A percentile compares a stretch with the other conserved stretches of the same genome.
These are phyloP conservation scores for Balaenoptera acutorostrata DNA, from an alignment of 2,113 vertebrate species.

Conservation along the genomic window DNA sequence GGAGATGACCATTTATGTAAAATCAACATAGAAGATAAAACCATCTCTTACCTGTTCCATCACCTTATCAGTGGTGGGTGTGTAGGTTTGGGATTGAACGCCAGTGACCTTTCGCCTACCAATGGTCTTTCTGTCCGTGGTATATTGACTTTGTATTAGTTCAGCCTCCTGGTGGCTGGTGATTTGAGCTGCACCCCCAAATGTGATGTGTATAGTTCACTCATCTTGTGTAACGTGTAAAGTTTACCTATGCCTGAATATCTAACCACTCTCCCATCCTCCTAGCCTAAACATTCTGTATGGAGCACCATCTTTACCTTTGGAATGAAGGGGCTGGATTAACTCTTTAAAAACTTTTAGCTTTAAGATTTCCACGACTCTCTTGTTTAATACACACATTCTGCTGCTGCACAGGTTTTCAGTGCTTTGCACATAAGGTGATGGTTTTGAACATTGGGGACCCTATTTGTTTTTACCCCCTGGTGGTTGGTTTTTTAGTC, in stretches of 20 bases:
- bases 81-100: not conserved
- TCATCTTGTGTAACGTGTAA: not conserved
- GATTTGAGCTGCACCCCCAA: not conserved
- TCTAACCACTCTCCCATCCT: not conserved
- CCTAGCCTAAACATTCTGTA: not conserved
- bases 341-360: not conserved
- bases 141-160: slow-evolving; percentile 19
- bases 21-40: not conserved
- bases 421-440: not conserved
- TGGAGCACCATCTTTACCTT: not conserved
- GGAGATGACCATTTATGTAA: not conserved
- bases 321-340: not conserved
- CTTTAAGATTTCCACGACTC: not conserved
- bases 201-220: not conserved
- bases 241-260: not conserved
- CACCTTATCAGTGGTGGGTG: not conserved
- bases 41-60: not conserved
- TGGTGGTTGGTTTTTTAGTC: not conserved
- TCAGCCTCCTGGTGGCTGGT: not conserved
- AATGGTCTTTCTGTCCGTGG: not conserved
- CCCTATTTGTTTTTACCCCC: not conserved
- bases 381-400: not conserved
- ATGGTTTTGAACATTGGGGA: not conserved
- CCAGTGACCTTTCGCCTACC: not conserved
- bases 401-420: not conserved